Conservation (phyloP, 2,797 vertebrate genomes). For the Sorex maritimensis region DNA sequence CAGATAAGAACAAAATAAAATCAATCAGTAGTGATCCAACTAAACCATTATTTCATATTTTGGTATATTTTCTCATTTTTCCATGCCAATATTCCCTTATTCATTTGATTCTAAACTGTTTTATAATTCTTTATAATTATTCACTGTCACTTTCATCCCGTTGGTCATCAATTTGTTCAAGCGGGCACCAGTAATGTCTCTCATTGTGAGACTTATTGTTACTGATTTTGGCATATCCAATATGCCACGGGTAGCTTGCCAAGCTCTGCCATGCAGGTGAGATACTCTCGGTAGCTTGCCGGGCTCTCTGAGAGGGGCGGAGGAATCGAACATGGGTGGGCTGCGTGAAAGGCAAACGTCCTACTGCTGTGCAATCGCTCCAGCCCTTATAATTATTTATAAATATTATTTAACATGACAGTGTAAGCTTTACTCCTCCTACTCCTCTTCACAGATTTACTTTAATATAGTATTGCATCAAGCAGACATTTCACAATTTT, state of each 20-base stretch:
- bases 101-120: neutral
- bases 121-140: neutral
- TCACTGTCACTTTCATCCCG: no score
- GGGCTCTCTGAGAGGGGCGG: no score
- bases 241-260: no score
- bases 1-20: neutral
- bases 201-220: no score
- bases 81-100: neutral
- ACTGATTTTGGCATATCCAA: no score
- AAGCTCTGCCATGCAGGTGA: no score
- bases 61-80: neutral
- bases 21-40: neutral
- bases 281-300: no score
- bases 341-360: no score
- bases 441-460: neutral
- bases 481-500: neutral
- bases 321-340: no score
- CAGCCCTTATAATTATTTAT: neutral
- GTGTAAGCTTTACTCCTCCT: neutral
- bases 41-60: constrained; percentile 4
- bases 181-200: no score
- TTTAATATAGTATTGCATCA: neutral
- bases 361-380: no score
- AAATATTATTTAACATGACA: neutral
- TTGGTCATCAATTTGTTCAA: no score